Percentiles rank a stretch among this genome's conserved stretches.
Conservation (phyloP, 1,140 invertebrate species). For the Macrobrachium nipponense region DNA sequence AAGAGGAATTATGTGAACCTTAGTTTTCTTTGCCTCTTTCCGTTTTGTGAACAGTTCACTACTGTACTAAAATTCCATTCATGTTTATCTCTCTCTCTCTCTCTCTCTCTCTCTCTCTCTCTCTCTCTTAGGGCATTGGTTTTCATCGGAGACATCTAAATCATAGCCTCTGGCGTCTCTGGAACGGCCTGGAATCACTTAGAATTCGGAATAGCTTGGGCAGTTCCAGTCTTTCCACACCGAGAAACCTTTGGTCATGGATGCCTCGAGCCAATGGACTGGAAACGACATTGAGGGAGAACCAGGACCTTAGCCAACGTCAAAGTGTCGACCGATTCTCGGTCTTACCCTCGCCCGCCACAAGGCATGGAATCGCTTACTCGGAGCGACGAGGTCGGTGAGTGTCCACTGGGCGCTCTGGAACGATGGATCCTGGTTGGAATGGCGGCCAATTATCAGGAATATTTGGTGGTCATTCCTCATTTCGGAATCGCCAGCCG, state of each 20-base stretch:
- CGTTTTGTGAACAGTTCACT: no score
- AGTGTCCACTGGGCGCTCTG: slow-evolving; percentile 32
- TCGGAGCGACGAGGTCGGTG: slow-evolving; percentile 10
- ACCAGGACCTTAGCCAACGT: slow-evolving; percentile 1
- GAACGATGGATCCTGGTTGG: slow-evolving; percentile 51
- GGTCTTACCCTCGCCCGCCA: background rate
- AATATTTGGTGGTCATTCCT: slow-evolving; percentile 57
- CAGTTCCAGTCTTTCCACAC: slow-evolving; percentile 55
- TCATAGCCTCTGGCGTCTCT: slow-evolving; percentile 41
- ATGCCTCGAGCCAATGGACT: slow-evolving; percentile 52
- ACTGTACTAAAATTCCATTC: no score
- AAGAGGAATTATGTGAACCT: no score
- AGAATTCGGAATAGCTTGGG: slow-evolving; percentile 53
- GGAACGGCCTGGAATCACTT: slow-evolving; percentile 47
- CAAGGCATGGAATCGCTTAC: no score
- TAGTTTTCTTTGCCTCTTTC: no score
- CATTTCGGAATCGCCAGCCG: slow-evolving; percentile 52
- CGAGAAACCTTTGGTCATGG: slow-evolving; percentile 50
- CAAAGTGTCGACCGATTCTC: background rate
- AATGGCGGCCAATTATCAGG: slow-evolving; percentile 56
- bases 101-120: background rate
- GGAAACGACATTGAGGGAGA: slow-evolving; percentile 32
- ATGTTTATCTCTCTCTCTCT: no score
- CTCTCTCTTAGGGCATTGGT: background rate
- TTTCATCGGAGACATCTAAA: slow-evolving; percentile 44